Base-by-base conservation (phyloP, 2,888 invertebrate genomes). In the Boloria selene region DNA sequence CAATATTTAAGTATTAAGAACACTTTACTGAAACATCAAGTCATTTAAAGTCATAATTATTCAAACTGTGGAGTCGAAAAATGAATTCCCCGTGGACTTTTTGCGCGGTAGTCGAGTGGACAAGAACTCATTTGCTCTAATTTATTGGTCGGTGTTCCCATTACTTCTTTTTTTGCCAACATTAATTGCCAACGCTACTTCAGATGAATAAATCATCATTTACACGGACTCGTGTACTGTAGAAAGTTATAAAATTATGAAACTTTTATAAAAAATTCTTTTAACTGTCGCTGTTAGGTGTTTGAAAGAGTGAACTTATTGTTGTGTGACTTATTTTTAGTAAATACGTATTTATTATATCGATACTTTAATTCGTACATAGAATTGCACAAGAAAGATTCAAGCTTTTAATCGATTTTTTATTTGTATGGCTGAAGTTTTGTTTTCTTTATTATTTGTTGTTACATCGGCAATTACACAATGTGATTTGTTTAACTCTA, bases 101-200 rank as follows among this genome's bases (percentile, higher is more conserved):
- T 18, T 18, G 47, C 14, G 16, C 18, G 31, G 31, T 52, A 38
- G 31, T 22, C 51, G 45, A 31, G 31, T 58, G 31, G 50, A 38
- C 56, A 38, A 64, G 18, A n/a, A 47, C 47, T 56, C 54, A 49
- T 64, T 61, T 49, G 47, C 51, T 22, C 56, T 68, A 61, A 68
- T 53, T 64, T 64, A 64, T 64, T 26, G 47, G 45, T 13, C 52
- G 22, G 60, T 56, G 38, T 56, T 44, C 3, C 55, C 45, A 45
- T 56, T 61, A 53, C 64, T 54, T 52, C 42, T 47, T 56, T 61
- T 60, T 67, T 68, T 64, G 51, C 47, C 64, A 56, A 64, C 61
- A 53, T 64, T 61, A 67, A 61, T 67, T 67, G 45, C 61, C 44
- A 22, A 18, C 63, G 53, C 52, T 52, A 49, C 64, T 64, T 67